A percentile compares a stretch with the other conserved stretches of the same genome.
phyloP scores from a whole-genome alignment of 2,113 vertebrate genomes.

The Empidonax traillii region DNA sequence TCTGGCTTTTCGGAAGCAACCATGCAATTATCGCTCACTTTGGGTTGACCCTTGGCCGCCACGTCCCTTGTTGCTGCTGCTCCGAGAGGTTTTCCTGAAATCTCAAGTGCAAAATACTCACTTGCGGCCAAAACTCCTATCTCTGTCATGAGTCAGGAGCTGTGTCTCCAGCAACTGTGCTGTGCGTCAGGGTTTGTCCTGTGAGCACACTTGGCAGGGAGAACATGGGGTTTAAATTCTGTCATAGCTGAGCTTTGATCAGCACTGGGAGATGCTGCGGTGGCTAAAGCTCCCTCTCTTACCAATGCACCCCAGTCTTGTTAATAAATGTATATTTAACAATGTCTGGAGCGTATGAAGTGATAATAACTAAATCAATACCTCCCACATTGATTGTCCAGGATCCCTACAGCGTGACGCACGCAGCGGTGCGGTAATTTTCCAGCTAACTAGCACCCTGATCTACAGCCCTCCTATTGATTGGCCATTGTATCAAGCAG shows the following conservation, averaged over 20 bases:
- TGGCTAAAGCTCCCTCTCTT: slow-evolving; percentile 45
- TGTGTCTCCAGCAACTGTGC: not conserved
- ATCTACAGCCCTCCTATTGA: slow-evolving; percentile 75
- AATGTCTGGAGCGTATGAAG: slow-evolving; percentile 76
- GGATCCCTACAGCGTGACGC: slow-evolving; percentile 74
- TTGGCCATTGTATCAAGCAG: slow-evolving; percentile 72
- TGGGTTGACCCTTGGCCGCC: slow-evolving; percentile 21
- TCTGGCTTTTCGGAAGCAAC: slow-evolving; percentile 44
- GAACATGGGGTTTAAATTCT: not conserved
- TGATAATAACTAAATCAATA: slow-evolving; percentile 81
- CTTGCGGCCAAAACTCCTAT: not conserved
- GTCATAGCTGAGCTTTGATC: slow-evolving; percentile 27
- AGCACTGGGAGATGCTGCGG: not conserved
- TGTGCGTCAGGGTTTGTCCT: not conserved
- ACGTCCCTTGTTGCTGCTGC: not conserved
- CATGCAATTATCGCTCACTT: slow-evolving; percentile 42
- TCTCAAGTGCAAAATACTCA: not conserved
- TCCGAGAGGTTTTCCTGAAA: slow-evolving; percentile 2
- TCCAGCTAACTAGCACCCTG: slow-evolving; percentile 76
- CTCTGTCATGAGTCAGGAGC: not conserved
- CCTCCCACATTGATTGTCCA: slow-evolving; percentile 76
- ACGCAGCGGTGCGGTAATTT: slow-evolving; percentile 68
- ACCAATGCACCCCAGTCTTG: slow-evolving; percentile 60
- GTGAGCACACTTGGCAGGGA: not conserved
- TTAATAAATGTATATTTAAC: slow-evolving; percentile 81